Evolutionary conservation across 2,113 vertebrate genomes (phyloP).

Genomic region (Setophaga petechia): DNA sequence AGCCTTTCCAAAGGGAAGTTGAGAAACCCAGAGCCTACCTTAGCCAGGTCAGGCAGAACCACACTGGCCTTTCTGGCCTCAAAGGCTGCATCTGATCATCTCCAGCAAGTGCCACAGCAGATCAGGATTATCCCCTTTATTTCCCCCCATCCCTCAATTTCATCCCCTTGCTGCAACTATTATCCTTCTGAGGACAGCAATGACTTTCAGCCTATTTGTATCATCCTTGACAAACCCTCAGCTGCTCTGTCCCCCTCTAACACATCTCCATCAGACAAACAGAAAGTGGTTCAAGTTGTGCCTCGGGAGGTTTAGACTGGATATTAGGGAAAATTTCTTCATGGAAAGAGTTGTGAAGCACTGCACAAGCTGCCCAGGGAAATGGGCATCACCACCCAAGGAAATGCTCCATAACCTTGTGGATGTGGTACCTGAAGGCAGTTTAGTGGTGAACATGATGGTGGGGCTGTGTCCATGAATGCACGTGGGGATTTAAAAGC

Average conservation of each 20-base stretch:
- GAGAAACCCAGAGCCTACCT: not conserved
- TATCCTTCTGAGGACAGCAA: not conserved
- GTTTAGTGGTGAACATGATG: not conserved
- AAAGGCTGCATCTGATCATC: not conserved
- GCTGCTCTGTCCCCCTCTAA: not conserved
- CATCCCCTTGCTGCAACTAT: not conserved
- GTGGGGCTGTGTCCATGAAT: not conserved
- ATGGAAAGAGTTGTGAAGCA: not conserved
- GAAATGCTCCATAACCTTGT: not conserved
- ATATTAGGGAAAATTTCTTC: not conserved
- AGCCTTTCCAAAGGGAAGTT: not conserved
- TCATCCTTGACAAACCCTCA: not conserved
- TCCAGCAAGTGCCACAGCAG: not conserved
- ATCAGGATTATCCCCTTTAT: not conserved
- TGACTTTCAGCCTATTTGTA: not conserved
- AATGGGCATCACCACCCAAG: not conserved
- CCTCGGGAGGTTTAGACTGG: not conserved
- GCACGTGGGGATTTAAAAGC: not conserved
- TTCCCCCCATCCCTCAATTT: not conserved
- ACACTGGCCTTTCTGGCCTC: not conserved
- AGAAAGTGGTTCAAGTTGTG: not conserved
- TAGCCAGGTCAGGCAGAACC: not conserved
- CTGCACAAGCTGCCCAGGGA: not conserved
- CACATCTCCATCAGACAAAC: fast-evolving
- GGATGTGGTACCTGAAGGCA: not conserved